Evolutionary conservation across 92 coral and sea anemone genomes (phyloP).

Genomic region (Bergia sp.): DNA sequence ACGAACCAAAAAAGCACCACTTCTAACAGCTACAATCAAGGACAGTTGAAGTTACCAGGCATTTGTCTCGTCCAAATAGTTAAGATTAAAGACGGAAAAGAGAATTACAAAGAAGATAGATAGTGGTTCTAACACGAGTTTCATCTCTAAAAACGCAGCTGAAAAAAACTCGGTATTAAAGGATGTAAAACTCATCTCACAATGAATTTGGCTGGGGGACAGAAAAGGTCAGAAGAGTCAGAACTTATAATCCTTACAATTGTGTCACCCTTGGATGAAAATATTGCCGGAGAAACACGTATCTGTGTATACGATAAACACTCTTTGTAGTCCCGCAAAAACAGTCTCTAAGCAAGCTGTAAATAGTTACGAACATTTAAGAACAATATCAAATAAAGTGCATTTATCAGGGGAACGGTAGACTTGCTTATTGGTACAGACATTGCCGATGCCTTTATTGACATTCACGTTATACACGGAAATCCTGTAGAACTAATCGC

Average conservation of each 20-base stretch:
- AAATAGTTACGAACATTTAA: constrained; percentile 22
- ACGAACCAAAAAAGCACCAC: constrained; percentile 19
- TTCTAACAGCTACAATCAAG: constrained; percentile 31
- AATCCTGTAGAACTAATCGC: constrained; percentile 53
- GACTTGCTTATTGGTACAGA: constrained; percentile 71
- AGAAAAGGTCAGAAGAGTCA: constrained; percentile 42
- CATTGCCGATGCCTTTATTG: constrained; percentile 48
- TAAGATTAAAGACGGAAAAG: no score
- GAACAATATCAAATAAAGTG: neutral
- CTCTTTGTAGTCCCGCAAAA: constrained; percentile 62
- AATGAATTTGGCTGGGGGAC: neutral
- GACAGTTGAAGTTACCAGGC: neutral
- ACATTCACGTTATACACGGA: neutral
- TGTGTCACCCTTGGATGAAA: constrained; percentile 33
- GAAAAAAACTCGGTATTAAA: no score
- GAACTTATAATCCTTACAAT: constrained; percentile 40
- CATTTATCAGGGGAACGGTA: constrained; percentile 43
- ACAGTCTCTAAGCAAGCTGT: constrained; percentile 54
- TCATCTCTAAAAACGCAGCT: no score
- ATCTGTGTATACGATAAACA: constrained; percentile 40
- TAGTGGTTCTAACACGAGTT: constrained; percentile 31
- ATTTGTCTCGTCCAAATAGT: no score
- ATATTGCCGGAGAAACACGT: constrained; percentile 41
- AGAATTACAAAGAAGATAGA: constrained; percentile 33
- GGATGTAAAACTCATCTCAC: no score